Evolutionary conservation across 2,113 vertebrate genomes (phyloP).

Genomic region (Myrmophylax atrothorax): DNA sequence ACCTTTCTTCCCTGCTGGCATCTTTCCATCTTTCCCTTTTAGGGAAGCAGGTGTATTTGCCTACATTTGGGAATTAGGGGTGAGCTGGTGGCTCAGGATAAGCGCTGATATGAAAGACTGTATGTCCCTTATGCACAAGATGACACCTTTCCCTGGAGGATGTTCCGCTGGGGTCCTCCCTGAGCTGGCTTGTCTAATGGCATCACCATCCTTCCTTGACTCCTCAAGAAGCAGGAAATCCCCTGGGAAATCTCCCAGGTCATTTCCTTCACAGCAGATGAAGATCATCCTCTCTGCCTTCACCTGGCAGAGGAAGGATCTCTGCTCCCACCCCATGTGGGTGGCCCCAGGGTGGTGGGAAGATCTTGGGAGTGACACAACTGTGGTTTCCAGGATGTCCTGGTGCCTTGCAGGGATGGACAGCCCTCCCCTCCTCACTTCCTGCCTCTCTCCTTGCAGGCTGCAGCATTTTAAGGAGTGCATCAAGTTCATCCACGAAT

Average conservation of each 20-base stretch:
- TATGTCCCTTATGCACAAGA: not conserved
- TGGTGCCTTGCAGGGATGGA: not conserved
- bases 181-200: not conserved
- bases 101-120: accelerated
- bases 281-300: not conserved
- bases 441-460: slow-evolving; percentile 63
- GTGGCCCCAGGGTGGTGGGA: not conserved
- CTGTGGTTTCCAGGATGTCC: not conserved
- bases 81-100: not conserved
- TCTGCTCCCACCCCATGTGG: not conserved
- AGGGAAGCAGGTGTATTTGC: not conserved
- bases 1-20: accelerated
- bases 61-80: not conserved
- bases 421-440: not conserved
- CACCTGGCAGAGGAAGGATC: not conserved
- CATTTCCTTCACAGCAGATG: not conserved
- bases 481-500: slow-evolving; percentile 88
- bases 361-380: accelerated
- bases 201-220: accelerated
- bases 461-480: slow-evolving; percentile 88
- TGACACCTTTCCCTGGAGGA: not conserved
- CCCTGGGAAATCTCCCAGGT: not conserved
- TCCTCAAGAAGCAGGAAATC: not conserved
- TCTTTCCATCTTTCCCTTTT: not conserved
- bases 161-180: not conserved